Base-by-base conservation (phyloP, 2,888 invertebrate species). In the Hipparchia semele region DNA sequence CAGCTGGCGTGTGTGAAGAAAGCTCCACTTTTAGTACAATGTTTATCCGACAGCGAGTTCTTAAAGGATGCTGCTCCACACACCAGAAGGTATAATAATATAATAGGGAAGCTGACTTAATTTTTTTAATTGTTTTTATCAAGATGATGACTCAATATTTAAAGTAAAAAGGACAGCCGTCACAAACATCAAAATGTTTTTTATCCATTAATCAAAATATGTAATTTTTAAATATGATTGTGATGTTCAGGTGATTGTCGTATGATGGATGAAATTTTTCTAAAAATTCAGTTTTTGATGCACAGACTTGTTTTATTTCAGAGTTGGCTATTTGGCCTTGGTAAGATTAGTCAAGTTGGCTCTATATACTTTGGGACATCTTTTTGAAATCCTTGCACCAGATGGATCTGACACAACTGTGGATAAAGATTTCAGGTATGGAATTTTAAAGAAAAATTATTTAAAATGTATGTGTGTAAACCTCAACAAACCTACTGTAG, bases 281-380 rank as follows among this genome's bases (percentile, higher is more conserved):
- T 49, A 13, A 23, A 39, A 45, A 39, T 56, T n/a, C 13, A 2
- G 60, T 13, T 59, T 62, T 67, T 33, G 33, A 71, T n/a, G 46
- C 23, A 23, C 23, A 23, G n/a, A 49, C 60, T 9, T 54, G 58
- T 62, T 70, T 73, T 56, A 68, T 90, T 89, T 75, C 90, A 96
- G 98, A 81, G 96, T 97, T 73, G 98, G 98, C 9, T 98, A 97
- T 89, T 95, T 98, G 83, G 97, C 97, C 64, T 96, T 98, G 78
- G 94, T 99, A 81, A 97, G 98, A 85, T 95, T 99, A 79, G 97
- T 97, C 79, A 99, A 99, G 91, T 92, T 99, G 74, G 96, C 98
- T 81, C 92, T 99, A 70, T 98, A 98, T 53, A 97, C 98, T 8
- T 95, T 98, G 75, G 98, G 97, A 9, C 97, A 98, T 83, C 95